A percentile compares a stretch with the other conserved stretches of the same genome.
Evolutionary conservation across 2,888 invertebrate genomes (phyloP).

Genomic region (Philereme transversata): DNA sequence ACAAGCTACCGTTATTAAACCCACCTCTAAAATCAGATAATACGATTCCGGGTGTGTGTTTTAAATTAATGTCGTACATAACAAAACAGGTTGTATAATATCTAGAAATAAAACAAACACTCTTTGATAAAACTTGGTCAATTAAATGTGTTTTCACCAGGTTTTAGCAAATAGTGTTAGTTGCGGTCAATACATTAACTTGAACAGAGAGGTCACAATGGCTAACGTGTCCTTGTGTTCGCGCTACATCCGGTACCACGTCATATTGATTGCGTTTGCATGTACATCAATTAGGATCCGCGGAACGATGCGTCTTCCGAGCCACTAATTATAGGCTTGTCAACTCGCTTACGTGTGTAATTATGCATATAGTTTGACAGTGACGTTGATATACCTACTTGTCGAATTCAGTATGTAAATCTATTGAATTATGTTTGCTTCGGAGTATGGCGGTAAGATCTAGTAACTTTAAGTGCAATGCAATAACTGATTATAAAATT

Average conservation of each 20-base stretch:
- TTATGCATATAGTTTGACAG: constrained; percentile 66
- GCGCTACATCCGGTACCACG: constrained; percentile 67
- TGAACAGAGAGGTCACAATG: constrained; percentile 28
- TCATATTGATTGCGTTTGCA: constrained; percentile 82
- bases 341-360: constrained; percentile 59
- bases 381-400: constrained; percentile 57
- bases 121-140: no score
- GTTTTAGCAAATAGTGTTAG: neutral
- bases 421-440: neutral
- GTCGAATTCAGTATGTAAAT: constrained; percentile 31
- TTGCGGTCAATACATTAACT: constrained; percentile 5
- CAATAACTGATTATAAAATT: no score
- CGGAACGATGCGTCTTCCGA: constrained; percentile 77
- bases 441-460: neutral
- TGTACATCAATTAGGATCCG: constrained; percentile 81
- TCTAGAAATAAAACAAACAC: no score
- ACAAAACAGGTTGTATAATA: no score
- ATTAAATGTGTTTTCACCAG: neutral
- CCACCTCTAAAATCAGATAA: no score
- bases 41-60: no score
- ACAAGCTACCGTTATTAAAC: no score
- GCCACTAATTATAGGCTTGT: constrained; percentile 78
- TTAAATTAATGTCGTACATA: no score
- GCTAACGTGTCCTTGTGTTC: constrained; percentile 48
- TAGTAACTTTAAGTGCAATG: no score